Evolutionary conservation across 2,113 vertebrate genomes (phyloP).

Genomic region (Willisornis vidua): DNA sequence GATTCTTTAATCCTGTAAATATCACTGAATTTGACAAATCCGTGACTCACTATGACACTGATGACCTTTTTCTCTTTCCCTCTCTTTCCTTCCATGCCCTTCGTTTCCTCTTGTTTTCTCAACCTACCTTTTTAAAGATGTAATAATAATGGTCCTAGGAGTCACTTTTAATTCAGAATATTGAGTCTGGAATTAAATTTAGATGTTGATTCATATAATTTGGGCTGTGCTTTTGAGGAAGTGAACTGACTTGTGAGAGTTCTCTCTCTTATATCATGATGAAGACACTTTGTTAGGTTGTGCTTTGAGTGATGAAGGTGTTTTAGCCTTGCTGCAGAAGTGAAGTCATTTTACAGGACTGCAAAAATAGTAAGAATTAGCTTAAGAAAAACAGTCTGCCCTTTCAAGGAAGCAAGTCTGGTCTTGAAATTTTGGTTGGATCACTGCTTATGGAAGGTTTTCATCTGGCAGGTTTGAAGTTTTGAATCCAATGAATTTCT

Average conservation of each 20-base stretch:
- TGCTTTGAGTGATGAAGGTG: not conserved
- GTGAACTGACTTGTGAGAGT: not conserved
- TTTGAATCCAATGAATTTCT: not conserved
- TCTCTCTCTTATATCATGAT: not conserved
- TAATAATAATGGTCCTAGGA: not conserved
- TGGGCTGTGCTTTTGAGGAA: not conserved
- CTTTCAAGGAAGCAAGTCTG: not conserved
- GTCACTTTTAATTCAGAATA: not conserved
- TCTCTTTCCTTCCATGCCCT: not conserved
- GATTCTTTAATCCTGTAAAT: not conserved
- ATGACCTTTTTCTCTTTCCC: not conserved
- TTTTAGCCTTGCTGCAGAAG: not conserved
- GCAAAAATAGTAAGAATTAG: not conserved
- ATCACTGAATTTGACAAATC: not conserved
- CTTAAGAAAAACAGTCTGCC: not conserved
- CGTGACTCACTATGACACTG: not conserved
- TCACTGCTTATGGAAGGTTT: not conserved
- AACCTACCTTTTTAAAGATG: not conserved
- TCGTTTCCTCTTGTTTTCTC: not conserved
- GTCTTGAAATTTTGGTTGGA: not conserved
- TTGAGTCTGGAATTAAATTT: not conserved
- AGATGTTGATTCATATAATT: not conserved
- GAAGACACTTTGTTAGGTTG: not conserved
- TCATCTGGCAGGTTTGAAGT: not conserved
- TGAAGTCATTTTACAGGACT: not conserved